phyloP scores from a whole-genome alignment of 2,113 vertebrate species.

The Sphaerodactylus townsendi region DNA sequence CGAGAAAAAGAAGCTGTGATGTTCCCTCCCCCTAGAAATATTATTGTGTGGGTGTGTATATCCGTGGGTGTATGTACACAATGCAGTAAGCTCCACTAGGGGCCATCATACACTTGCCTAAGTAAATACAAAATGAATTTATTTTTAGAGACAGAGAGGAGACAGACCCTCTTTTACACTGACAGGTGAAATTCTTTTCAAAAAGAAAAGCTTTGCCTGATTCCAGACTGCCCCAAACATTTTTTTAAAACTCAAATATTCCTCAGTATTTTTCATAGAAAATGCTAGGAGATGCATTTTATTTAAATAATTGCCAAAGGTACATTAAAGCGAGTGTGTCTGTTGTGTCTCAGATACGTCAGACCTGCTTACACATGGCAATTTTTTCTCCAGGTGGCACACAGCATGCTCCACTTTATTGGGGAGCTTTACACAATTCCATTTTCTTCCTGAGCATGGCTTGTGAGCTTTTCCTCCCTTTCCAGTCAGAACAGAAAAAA shows the following conservation, averaged over 20 bases:
- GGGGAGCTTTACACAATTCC: too few species aligned
- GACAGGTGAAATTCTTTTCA: not conserved
- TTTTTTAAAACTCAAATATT: not conserved
- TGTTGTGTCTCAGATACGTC: not conserved
- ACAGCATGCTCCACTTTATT: too few species aligned
- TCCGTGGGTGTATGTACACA: slow-evolving; percentile 1
- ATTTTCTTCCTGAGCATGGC: too few species aligned
- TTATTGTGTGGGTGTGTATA: not conserved
- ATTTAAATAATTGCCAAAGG: not conserved
- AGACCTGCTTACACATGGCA: not conserved
- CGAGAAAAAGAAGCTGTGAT: not conserved
- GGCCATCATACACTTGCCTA: slow-evolving; percentile 51
- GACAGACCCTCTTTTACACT: not conserved
- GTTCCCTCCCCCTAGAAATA: not conserved
- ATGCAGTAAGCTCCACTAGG: slow-evolving; percentile 29
- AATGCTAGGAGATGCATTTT: slow-evolving; percentile 6
- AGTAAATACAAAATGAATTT: slow-evolving; percentile 41
- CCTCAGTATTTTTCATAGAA: not conserved
- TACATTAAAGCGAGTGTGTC: not conserved
- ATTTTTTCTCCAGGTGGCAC: too few species aligned
- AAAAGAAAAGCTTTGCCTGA: not conserved
- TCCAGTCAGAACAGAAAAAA: too few species aligned
- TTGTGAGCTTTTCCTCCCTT: too few species aligned
- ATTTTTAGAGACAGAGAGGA: not conserved
- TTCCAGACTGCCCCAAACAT: not conserved